Conservation (phyloP, 2,113 vertebrate genomes). For the Morone saxatilis region DNA sequence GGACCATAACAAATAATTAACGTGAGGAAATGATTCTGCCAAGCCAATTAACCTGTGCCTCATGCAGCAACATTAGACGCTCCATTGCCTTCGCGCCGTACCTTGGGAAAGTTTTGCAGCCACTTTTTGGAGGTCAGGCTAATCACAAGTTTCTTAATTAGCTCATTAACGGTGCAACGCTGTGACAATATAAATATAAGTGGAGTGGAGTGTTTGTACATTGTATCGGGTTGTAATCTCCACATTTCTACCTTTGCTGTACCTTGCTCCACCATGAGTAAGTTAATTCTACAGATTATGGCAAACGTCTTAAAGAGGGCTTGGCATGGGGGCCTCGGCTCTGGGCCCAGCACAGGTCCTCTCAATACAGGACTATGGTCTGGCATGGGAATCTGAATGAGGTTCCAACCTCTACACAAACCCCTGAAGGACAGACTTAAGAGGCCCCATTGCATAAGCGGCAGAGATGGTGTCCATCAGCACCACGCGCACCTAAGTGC, state of each 20-base stretch:
- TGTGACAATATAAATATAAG: conserved; percentile 34
- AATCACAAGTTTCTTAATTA: conserved; percentile 58
- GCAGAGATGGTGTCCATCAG: neutral
- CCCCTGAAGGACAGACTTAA: neutral
- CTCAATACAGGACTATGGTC: neutral
- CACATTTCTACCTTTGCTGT: conserved; percentile 11
- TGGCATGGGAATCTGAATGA: neutral
- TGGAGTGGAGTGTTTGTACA: conserved; percentile 12
- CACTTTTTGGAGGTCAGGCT: conserved; percentile 60
- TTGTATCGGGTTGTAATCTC: conserved; percentile 20
- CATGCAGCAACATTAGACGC: conserved; percentile 51
- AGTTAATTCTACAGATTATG: conserved; percentile 27
- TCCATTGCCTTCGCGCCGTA: conserved; percentile 41
- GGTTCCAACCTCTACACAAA: neutral
- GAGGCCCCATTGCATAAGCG: neutral
- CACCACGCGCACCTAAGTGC: neutral
- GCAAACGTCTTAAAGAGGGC: conserved; percentile 9
- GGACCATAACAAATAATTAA: conserved; percentile 74
- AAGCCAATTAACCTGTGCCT: conserved; percentile 72
- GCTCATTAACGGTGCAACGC: conserved; percentile 39
- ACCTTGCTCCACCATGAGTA: conserved; percentile 18
- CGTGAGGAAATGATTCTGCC: conserved; percentile 59
- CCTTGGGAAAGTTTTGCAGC: conserved; percentile 46
- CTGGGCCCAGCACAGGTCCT: neutral
- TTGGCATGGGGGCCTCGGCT: neutral